Base-by-base conservation (phyloP, 2,888 invertebrate species). In the Resseliella maxima region DNA sequence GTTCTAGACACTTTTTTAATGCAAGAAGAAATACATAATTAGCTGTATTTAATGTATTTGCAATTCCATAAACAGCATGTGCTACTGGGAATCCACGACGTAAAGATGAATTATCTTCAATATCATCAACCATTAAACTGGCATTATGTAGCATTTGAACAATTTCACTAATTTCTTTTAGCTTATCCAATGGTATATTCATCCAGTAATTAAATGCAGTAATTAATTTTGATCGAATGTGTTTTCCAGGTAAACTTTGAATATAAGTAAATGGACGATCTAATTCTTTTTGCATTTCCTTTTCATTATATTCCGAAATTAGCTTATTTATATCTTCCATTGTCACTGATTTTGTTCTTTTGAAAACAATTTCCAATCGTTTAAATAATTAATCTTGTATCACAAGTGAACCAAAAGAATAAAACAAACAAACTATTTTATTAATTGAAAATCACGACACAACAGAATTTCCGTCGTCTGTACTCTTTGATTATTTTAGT, bases 111-210 rank as follows among this genome's bases (percentile, higher is more conserved):
- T 96, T 97, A 92, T 99, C 99, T 93, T 99, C 97, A 90, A 99
- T 99, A 92, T 99, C 99, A 92, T 99, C 99, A 90, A 98, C 94
- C 98, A 99, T 92, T 87, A 99, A 93, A 92, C 98, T 98, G 87
- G 98, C 96, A 92, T 98, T 99, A 91, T 99, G 99, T 64, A 99
- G 93, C 95, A 99, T 97, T 92, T 98, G 97, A 38, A 97, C 95
- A 88, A 99, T 96, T 89, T 98, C 97, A 64, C 95, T 95, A 87
- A 99, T 96, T 24, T 94, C 93, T 86, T 92, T 91, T 31, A 98
- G 92, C 90, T 97, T 97, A 88, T 97, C 96, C 87, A 94, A 94
- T 8, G 97, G 95, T 89, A 99, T 96, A 90, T 95, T 94, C 88
- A 99, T 92, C 99, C 99, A 99, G 90, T 95, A 94, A 92, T 99